Evolutionary conservation across 2,113 vertebrate species (phyloP), one percentile per base, ranked within the genome.

Genomic region (Callopanchax toddi): DNA sequence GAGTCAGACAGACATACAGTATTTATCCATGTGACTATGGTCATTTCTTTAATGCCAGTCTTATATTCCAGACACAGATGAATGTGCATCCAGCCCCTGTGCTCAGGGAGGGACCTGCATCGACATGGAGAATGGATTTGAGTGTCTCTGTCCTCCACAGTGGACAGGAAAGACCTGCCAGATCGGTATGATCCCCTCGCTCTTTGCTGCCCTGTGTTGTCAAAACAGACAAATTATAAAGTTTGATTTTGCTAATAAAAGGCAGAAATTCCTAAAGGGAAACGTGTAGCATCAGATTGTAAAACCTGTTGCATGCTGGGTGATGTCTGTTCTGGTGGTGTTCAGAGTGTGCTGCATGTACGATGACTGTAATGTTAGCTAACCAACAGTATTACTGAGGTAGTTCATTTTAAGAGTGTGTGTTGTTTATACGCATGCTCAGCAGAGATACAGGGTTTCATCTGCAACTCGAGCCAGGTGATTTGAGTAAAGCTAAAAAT

Each of bases 161-260:
- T 99, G 96, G 96, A 94, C 91, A 34, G 96, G 97, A 61, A 93
- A 93, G 81, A 98, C 95, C 11, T 99, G 97, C 89, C 94, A 95
- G 79, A 94, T 97, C 78, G 96, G 97, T 99, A 89, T 86, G 90
- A 29, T n/a, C 7, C 46, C 8, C 18, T 34, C 2, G 18, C 25
- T n/a, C 23, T 16, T 9, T 32, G 6, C 10, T 8, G 29, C 29
- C n/a, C n/a, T n/a, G n/a, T n/a, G n/a, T n/a, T n/a, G n/a, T n/a
- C n/a, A n/a, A n/a, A n/a, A n/a, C n/a, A n/a, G n/a, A n/a, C n/a
- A n/a, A n/a, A n/a, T n/a, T n/a, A n/a, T n/a, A n/a, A n/a, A n/a
- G n/a, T n/a, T n/a, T n/a, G n/a, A n/a, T n/a, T n/a, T n/a, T n/a
- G n/a, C n/a, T n/a, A n/a, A n/a, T n/a, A n/a, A n/a, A n/a, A n/a